phyloP scores from a whole-genome alignment of 2,888 invertebrate species.

The Itoplectis maculator region DNA sequence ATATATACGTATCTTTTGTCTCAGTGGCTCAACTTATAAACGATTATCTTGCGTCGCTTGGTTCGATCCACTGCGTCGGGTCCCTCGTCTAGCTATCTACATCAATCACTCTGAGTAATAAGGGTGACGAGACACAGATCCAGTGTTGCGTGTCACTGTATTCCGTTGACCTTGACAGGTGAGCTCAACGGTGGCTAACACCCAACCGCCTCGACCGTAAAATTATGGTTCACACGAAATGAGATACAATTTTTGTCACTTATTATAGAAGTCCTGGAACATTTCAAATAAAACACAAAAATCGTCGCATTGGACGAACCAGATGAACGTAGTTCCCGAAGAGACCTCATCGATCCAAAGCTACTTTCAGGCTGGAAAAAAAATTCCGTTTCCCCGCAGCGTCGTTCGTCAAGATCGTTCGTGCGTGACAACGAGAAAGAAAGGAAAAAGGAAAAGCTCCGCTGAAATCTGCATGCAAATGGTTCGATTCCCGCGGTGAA shows the following conservation, averaged over 20 bases:
- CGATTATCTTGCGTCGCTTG: slow-evolving; percentile 26
- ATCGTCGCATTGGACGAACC: neutral
- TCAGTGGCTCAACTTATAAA: slow-evolving; percentile 5
- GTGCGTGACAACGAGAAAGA: slow-evolving; percentile 42
- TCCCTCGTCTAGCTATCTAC: slow-evolving; percentile 6
- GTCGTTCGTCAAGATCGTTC: slow-evolving; percentile 54
- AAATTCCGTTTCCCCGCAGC: slow-evolving; percentile 40
- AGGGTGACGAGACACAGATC: slow-evolving; percentile 34
- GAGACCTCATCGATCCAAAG: slow-evolving; percentile 46
- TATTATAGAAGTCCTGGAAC: no score
- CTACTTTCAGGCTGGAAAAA: slow-evolving; percentile 20
- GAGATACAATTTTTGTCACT: neutral
- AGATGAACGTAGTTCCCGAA: slow-evolving; percentile 43
- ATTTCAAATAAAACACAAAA: no score
- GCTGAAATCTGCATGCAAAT: slow-evolving; percentile 74
- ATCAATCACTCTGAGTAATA: slow-evolving; percentile 48
- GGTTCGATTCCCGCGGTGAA: slow-evolving; percentile 61
- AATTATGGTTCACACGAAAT: neutral
- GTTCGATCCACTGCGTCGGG: slow-evolving; percentile 15
- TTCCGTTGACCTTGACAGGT: slow-evolving; percentile 6
- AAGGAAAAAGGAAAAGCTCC: slow-evolving; percentile 46
- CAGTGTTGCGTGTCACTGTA: neutral
- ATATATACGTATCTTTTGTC: slow-evolving; percentile 61
- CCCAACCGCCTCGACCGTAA: neutral
- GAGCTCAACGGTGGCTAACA: neutral